These are phyloP conservation scores for Xanthorhoe spadicearia DNA, from an alignment of 2,888 invertebrate species.

Conservation along the genomic window DNA sequence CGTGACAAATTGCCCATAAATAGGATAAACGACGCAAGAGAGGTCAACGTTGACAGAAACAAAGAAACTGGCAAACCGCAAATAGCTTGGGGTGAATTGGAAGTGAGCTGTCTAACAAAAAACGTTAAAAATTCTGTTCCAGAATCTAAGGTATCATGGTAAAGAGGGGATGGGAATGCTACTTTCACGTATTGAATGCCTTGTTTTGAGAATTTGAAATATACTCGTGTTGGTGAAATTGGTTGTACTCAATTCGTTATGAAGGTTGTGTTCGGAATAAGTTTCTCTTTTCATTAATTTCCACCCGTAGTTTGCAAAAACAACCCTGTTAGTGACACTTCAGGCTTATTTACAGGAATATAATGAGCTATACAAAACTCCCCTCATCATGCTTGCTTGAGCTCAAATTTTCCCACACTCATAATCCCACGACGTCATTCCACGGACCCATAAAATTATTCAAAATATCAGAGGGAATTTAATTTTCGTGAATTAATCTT, in stretches of 20 bases:
- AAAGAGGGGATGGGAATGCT: too few relatives aligned
- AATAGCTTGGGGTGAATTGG: constrained; percentile 37
- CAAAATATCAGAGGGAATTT: constrained; percentile 39
- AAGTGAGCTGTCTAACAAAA: neutral
- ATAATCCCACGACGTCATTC: constrained; percentile 27
- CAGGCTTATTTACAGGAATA: neutral
- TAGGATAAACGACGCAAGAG: constrained; percentile 50
- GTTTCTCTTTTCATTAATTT: neutral
- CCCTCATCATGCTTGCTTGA: neutral
- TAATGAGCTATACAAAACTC: neutral
- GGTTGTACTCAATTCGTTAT: too few relatives aligned
- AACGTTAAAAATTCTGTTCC: neutral
- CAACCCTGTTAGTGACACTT: neutral
- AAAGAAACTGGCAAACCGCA: constrained; percentile 56
- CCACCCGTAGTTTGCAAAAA: neutral
- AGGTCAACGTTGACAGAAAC: constrained; percentile 58
- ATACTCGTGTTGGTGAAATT: too few relatives aligned
- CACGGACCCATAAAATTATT: constrained; percentile 37
- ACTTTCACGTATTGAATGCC: too few relatives aligned
- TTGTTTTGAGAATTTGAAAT: too few relatives aligned
- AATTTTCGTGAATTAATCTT: constrained; percentile 50
- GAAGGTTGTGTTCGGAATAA: too few relatives aligned
- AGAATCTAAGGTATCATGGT: neutral
- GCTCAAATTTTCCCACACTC: neutral
- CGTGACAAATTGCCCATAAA: constrained; percentile 64